Evolutionary conservation across 2,888 invertebrate genomes (phyloP).

Genomic region (Lapara coniferarum): DNA sequence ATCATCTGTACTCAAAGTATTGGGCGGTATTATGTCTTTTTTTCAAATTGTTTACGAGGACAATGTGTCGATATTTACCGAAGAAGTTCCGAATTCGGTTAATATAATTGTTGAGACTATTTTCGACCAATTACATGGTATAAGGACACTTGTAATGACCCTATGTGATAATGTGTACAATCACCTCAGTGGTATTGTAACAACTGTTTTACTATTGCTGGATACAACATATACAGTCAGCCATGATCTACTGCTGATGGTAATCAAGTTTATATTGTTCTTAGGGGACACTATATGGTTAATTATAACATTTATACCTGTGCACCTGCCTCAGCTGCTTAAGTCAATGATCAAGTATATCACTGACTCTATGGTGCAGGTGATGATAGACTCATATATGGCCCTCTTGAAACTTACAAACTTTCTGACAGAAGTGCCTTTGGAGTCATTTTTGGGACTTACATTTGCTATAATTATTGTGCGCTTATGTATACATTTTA

Average conservation of each 20-base stretch:
- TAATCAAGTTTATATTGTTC: conserved; percentile 62
- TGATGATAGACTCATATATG: conserved; percentile 61
- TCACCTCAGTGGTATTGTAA: conserved; percentile 44
- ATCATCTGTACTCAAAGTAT: conserved; percentile 45
- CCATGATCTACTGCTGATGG: conserved; percentile 55
- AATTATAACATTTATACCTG: conserved; percentile 69
- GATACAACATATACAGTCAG: conserved; percentile 49
- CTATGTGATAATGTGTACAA: conserved; percentile 44
- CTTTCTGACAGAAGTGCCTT: conserved; percentile 76
- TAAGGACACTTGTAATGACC: conserved; percentile 48
- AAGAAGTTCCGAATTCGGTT: conserved; percentile 65
- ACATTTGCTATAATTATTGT: conserved; percentile 66
- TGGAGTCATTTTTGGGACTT: conserved; percentile 74
- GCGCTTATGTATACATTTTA: conserved; percentile 65
- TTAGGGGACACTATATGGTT: conserved; percentile 71
- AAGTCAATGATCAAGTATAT: conserved; percentile 50
- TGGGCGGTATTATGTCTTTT: conserved; percentile 55
- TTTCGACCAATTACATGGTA: conserved; percentile 39
- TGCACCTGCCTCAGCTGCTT: conserved; percentile 67
- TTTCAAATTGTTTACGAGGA: conserved; percentile 76
- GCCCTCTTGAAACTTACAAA: conserved; percentile 67
- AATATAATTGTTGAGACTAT: conserved; percentile 45
- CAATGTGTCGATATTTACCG: conserved; percentile 65
- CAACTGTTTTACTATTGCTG: conserved; percentile 48
- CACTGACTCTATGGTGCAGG: conserved; percentile 44